Base-by-base conservation (phyloP, 2,797 vertebrate species). In the Mormyrops attenuatus region DNA sequence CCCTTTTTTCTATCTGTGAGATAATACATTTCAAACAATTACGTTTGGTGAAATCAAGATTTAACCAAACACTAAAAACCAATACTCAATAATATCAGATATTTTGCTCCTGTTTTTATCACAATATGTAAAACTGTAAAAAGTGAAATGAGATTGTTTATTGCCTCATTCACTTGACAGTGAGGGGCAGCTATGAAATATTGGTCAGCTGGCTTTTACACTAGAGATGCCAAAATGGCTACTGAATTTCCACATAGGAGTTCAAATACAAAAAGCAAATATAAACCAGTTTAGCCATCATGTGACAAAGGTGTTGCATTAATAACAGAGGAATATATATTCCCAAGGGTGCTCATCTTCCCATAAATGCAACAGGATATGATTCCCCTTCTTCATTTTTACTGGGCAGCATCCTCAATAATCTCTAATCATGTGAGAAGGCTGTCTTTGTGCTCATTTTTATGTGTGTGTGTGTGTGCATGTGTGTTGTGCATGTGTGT, bases 1-100 rank as follows among this genome's bases (percentile, higher is more conserved):
- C 53, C 73, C 13, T 44, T 53, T 60, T 66, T 88, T 77, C 55
- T 85, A 52, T 89, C 84, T 88, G 60, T 11, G 57, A 88, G 66
- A 90, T 90, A 69, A 90, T 73, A 60, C 80, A 88, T 90, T 90
- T 50, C 38, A 85, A 90, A 69, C 52, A 85, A 86, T 53, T 88
- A 85, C 38, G 88, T 90, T 86, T 53, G 88, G 41, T 80, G 41
- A 57, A 41, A 47, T 26, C 82, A 63, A 84, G 30, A 26, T 82
- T 57, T 50, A 53, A 88, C 73, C 60, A 86, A 66, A 80, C 49
- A 77, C 52, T 87, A 77, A 80, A 88, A 69, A 90, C 77, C 30
- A 88, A 57, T 63, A 44, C 41, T 41, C 57, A 87, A 88, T 82
- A 90, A 88, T 82, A 73, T 63, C 41, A 82, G n/a, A 49, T 22